These are phyloP conservation scores for Diceros bicornis DNA, from an alignment of 2,797 vertebrate species.

Conservation along the genomic window DNA sequence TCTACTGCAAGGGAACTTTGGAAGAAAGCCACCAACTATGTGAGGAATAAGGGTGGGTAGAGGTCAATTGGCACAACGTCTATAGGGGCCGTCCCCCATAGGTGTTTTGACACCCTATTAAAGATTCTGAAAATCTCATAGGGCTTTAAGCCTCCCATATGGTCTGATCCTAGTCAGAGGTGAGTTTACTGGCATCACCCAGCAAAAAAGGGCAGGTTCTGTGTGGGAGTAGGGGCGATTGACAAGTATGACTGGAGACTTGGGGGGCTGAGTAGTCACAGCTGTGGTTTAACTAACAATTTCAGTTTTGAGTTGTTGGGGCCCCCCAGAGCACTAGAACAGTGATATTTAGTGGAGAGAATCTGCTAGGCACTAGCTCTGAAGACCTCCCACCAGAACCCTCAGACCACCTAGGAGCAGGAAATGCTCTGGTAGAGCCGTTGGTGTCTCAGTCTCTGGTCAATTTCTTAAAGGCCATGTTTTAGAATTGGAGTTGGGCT, in stretches of 20 bases:
- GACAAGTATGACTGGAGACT: conserved; percentile 60
- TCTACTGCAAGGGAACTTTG: conserved; percentile 1
- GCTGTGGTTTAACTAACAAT: conserved; percentile 77
- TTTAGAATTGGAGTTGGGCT: not conserved
- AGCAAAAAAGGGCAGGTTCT: not conserved
- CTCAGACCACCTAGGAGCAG: conserved; percentile 25
- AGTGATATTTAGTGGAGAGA: not conserved
- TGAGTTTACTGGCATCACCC: conserved; percentile 56
- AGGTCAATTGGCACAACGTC: not conserved
- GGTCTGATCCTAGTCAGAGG: not conserved
- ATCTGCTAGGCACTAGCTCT: not conserved
- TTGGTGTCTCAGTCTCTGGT: not conserved
- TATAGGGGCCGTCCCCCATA: not conserved
- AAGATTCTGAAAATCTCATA: conserved; percentile 70
- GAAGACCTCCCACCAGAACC: conserved; percentile 39
- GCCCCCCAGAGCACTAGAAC: conserved; percentile 34
- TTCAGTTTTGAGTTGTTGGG: conserved; percentile 77
- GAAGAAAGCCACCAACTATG: not conserved
- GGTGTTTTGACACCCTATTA: conserved; percentile 2
- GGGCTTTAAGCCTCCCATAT: not conserved
- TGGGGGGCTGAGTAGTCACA: conserved; percentile 12
- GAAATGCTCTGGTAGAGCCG: not conserved
- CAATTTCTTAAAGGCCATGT: conserved; percentile 32
- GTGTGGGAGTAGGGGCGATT: conserved; percentile 44
- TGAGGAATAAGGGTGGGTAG: not conserved